Conservation (phyloP, 1,140 invertebrate species). For the Lordiphosa collinella region DNA sequence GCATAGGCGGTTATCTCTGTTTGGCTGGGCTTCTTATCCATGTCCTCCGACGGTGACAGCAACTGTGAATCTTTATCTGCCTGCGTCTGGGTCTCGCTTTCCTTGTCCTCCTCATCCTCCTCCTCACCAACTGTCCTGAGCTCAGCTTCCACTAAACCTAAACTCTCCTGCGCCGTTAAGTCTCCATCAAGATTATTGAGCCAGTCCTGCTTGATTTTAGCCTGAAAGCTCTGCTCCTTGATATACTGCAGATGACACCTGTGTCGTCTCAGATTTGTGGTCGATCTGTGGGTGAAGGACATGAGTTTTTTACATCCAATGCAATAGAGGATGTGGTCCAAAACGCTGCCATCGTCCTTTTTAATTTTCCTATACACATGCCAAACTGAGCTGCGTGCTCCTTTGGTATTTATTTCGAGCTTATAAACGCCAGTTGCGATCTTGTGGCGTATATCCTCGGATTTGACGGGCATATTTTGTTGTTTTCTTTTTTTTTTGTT, state of each 20-base stretch:
- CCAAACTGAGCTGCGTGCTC: conserved; percentile 56
- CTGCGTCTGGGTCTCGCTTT: background rate
- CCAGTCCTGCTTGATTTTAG: conserved; percentile 11
- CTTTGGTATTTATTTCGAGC: conserved; percentile 41
- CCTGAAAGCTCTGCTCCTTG: conserved; percentile 29
- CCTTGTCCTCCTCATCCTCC: conserved; percentile 32
- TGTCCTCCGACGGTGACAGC: conserved; percentile 25
- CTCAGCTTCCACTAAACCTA: conserved; percentile 13
- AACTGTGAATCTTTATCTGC: background rate
- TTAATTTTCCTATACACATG: conserved; percentile 53
- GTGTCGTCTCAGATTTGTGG: conserved; percentile 56
- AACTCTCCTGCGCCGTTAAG: conserved; percentile 19
- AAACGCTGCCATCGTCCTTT: conserved; percentile 49
- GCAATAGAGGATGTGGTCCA: conserved; percentile 51
- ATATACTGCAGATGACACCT: conserved; percentile 53
- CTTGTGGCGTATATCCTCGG: conserved; percentile 56
- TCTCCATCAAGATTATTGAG: conserved; percentile 24
- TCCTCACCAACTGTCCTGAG: conserved; percentile 16
- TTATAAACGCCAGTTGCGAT: conserved; percentile 52
- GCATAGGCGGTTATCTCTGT: conserved; percentile 32
- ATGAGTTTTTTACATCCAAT: conserved; percentile 49
- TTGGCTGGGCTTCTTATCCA: conserved; percentile 35
- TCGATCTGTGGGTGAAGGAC: conserved; percentile 56
- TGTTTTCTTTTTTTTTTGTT: conserved; percentile 27
- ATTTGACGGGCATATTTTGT: conserved; percentile 38